phyloP scores from a whole-genome alignment of 1,140 invertebrate species.

The Bombyx mandarina region DNA sequence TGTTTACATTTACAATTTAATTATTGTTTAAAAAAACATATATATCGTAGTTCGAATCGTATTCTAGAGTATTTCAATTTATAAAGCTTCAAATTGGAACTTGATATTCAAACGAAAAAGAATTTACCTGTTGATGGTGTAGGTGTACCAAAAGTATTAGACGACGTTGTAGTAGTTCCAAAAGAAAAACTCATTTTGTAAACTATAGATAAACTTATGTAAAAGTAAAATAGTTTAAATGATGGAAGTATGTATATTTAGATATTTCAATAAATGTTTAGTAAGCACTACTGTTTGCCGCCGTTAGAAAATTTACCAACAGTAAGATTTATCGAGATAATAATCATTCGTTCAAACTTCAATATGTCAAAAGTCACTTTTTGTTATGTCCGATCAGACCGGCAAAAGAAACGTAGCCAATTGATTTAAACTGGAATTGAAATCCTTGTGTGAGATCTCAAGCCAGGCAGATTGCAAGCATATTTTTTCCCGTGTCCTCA shows the following conservation, averaged over 20 bases:
- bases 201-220: neutral
- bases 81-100: neutral
- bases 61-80: too few species aligned
- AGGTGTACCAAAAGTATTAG: conserved; percentile 36
- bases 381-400: neutral
- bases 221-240: neutral
- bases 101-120: conserved; percentile 1
- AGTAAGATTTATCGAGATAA: neutral
- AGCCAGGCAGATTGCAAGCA: too few species aligned
- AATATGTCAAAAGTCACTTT: neutral
- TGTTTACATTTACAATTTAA: neutral
- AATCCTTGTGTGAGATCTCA: too few species aligned
- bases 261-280: neutral
- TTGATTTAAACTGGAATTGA: too few species aligned
- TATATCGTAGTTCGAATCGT: too few species aligned
- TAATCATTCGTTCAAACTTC: too few species aligned
- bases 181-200: conserved; percentile 41
- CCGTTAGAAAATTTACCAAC: too few species aligned
- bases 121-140: conserved; percentile 30
- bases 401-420: too few species aligned
- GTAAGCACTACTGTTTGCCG: neutral
- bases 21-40: too few species aligned
- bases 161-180: conserved; percentile 38
- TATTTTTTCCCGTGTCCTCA: too few species aligned
- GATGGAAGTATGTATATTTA: neutral